These are phyloP conservation scores for Ailuropoda melanoleuca DNA, from an alignment of 2,113 vertebrate genomes.

Conservation along the genomic window DNA sequence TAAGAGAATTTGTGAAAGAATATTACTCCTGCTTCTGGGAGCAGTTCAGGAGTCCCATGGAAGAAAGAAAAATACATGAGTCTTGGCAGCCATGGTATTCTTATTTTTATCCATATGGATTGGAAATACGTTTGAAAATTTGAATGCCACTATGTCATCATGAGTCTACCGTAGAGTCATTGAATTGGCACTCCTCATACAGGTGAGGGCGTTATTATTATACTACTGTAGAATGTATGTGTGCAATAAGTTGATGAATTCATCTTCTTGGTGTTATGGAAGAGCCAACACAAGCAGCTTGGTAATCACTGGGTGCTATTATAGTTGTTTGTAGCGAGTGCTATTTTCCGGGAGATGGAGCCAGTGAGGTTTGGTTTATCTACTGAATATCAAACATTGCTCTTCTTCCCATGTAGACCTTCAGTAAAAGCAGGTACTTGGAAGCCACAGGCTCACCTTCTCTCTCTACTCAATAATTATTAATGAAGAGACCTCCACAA, in stretches of 20 bases:
- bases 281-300: slow-evolving; percentile 14
- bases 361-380: neutral
- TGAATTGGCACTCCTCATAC: slow-evolving; percentile 31
- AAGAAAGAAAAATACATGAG: neutral
- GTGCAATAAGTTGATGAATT: slow-evolving; percentile 62
- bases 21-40: neutral
- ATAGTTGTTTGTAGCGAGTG: slow-evolving; percentile 33
- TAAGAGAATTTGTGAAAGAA: slow-evolving; percentile 32
- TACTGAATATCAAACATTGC: slow-evolving; percentile 38
- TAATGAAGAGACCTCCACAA: slow-evolving; percentile 69
- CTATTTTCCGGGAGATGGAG: neutral
- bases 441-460: slow-evolving; percentile 65
- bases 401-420: slow-evolving; percentile 47
- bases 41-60: slow-evolving; percentile 5
- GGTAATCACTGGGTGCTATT: slow-evolving; percentile 71
- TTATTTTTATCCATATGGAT: slow-evolving; percentile 41
- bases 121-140: neutral
- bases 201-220: slow-evolving; percentile 45
- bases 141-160: slow-evolving; percentile 11
- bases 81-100: slow-evolving; percentile 18
- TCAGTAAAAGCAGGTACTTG: slow-evolving; percentile 50
- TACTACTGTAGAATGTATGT: slow-evolving; percentile 55
- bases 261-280: slow-evolving; percentile 32
- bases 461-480: slow-evolving; percentile 59
- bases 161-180: neutral